phyloP scores from a whole-genome alignment of 1,140 invertebrate genomes.

The Aradophagus sp. region DNA sequence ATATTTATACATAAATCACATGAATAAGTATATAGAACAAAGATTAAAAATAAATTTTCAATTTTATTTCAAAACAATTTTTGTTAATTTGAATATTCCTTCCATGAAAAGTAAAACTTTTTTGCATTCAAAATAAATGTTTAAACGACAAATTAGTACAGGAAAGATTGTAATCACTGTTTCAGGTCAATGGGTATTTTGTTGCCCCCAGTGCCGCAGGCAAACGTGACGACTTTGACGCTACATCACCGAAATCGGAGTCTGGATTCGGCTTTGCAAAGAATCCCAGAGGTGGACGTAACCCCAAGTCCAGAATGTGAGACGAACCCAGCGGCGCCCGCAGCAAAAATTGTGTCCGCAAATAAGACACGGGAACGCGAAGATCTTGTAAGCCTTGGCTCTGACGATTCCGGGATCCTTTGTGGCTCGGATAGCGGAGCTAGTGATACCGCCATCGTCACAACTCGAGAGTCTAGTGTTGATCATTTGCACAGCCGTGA shows the following conservation, averaged over 20 bases:
- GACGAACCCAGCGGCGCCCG: constrained; percentile 71
- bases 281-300: constrained; percentile 89
- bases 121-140: too few relatives aligned
- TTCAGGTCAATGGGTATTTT: constrained; percentile 85
- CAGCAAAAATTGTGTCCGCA: constrained; percentile 61
- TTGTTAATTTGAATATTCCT: too few relatives aligned
- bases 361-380: constrained; percentile 75
- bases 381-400: constrained; percentile 84
- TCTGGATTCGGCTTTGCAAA: constrained; percentile 88
- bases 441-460: constrained; percentile 69
- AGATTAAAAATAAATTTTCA: too few relatives aligned
- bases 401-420: constrained; percentile 89
- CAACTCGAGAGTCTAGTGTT: constrained; percentile 72
- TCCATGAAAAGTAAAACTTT: too few relatives aligned
- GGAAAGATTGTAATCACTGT: too few relatives aligned
- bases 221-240: constrained; percentile 75
- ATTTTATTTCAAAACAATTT: too few relatives aligned
- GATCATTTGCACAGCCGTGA: constrained; percentile 77
- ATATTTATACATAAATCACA: too few relatives aligned
- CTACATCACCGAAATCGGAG: constrained; percentile 91
- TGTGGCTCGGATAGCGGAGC: constrained; percentile 81
- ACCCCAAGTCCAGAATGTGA: constrained; percentile 86
- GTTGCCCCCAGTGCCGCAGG: constrained; percentile 82
- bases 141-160: too few relatives aligned
- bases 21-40: too few relatives aligned